Evolutionary conservation across 1,140 invertebrate genomes (phyloP).

Genomic region (Lepeophtheirus salmonis): DNA sequence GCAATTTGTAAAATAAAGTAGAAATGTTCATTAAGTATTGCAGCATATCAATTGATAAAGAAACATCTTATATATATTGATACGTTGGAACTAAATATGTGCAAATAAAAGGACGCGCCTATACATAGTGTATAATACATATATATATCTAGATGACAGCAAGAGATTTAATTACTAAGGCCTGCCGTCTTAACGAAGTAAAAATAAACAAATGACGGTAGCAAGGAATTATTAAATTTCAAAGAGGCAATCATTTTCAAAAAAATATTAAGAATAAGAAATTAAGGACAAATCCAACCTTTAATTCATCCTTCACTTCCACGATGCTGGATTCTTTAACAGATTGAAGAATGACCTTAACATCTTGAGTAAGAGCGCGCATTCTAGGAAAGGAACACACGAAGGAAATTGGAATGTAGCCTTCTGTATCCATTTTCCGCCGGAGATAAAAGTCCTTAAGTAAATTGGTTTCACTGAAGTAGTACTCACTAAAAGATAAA

Average conservation of each 20-base stretch:
- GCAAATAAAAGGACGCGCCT: conserved; percentile 11
- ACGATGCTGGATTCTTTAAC: conserved; percentile 59
- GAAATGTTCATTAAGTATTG: no score
- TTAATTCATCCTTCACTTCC: conserved; percentile 53
- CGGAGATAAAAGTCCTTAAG: conserved; percentile 86
- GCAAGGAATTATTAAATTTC: background rate
- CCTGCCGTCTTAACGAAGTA: no score
- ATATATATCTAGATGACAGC: background rate
- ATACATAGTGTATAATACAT: background rate
- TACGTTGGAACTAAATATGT: conserved; percentile 4
- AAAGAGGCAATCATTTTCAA: background rate
- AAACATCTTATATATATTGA: no score
- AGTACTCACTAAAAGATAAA: conserved; percentile 69
- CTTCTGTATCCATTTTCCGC: conserved; percentile 83
- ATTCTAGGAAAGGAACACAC: conserved; percentile 92
- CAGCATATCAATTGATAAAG: no score
- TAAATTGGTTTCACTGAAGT: conserved; percentile 94
- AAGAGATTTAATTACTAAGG: background rate
- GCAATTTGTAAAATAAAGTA: no score
- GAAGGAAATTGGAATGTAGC: conserved; percentile 72
- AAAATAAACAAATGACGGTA: no score
- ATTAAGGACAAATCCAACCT: conserved; percentile 32
- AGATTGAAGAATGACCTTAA: conserved; percentile 57
- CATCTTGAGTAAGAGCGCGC: conserved; percentile 61
- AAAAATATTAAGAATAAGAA: background rate